Conservation (phyloP, 2,797 vertebrate species). For the Sebastes kiyomatsui region DNA sequence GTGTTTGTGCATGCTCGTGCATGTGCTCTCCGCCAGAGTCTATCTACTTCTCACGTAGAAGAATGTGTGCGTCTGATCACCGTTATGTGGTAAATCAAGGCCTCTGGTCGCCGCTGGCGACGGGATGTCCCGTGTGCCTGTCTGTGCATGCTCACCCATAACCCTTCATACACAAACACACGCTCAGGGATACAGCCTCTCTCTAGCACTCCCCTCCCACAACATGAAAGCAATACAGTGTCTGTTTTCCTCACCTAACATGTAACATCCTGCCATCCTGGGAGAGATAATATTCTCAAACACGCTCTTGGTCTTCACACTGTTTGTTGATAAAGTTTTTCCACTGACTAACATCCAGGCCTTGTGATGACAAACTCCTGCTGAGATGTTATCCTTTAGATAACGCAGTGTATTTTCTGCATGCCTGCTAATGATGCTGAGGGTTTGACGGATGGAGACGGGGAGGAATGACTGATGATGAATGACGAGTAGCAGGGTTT, state of each 20-base stretch:
- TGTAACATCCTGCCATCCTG: slow-evolving; percentile 74
- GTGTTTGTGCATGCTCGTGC: slow-evolving; percentile 30
- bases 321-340: slow-evolving; percentile 50
- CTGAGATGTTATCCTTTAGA: slow-evolving; percentile 52
- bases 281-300: slow-evolving; percentile 53
- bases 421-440: slow-evolving; percentile 66
- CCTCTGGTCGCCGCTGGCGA: slow-evolving; percentile 68
- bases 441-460: slow-evolving; percentile 45
- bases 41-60: slow-evolving; percentile 55
- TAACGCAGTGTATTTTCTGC: slow-evolving; percentile 38
- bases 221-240: slow-evolving; percentile 59
- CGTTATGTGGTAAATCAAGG: slow-evolving; percentile 67
- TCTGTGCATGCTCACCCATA: slow-evolving; percentile 73
- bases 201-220: slow-evolving; percentile 26
- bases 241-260: slow-evolving; percentile 65
- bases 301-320: slow-evolving; percentile 6
- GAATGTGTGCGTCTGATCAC: slow-evolving; percentile 72
- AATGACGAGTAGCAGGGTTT: slow-evolving; percentile 35
- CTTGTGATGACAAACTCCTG: slow-evolving; percentile 42
- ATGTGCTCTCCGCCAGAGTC: slow-evolving; percentile 30
- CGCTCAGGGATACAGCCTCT: slow-evolving; percentile 20
- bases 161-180: slow-evolving; percentile 57
- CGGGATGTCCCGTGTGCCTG: slow-evolving; percentile 70
- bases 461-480: slow-evolving; percentile 30
- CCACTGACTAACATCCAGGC: slow-evolving; percentile 40